Evolutionary conservation across 2,888 invertebrate species (phyloP).

Genomic region (Cremastobaeus sp.): DNA sequence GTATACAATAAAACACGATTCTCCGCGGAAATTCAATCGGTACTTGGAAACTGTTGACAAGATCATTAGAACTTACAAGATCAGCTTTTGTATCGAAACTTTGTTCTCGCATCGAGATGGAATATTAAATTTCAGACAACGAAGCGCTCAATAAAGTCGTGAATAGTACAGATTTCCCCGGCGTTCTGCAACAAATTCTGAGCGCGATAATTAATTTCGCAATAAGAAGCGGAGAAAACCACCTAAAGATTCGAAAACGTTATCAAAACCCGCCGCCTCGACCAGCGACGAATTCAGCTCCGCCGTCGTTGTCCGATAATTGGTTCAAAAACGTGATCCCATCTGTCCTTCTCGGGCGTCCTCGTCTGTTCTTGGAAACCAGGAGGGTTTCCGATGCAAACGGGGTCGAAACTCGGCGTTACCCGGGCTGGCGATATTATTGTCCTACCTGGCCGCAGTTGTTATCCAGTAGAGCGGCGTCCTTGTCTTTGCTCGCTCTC

Average conservation of each 20-base stretch:
- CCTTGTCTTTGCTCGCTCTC: conserved; percentile 6
- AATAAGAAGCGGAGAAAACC: neutral
- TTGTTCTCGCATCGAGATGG: conserved; percentile 13
- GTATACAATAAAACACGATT: neutral
- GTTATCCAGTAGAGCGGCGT: conserved; percentile 39
- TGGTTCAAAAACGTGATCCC: conserved; percentile 65
- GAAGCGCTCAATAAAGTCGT: conserved; percentile 6
- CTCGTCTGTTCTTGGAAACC: conserved; percentile 68
- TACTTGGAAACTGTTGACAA: neutral
- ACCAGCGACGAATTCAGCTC: conserved; percentile 39
- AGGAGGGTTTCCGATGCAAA: conserved; percentile 66
- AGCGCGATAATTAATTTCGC: conserved; percentile 18
- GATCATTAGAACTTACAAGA: conserved; percentile 10
- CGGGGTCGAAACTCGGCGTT: conserved; percentile 67
- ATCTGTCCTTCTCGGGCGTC: conserved; percentile 63
- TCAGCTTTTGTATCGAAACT: conserved; percentile 8
- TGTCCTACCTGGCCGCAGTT: conserved; percentile 64
- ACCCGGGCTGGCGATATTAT: conserved; percentile 65
- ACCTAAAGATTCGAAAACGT: neutral
- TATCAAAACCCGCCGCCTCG: conserved; percentile 9
- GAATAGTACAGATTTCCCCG: too few species aligned
- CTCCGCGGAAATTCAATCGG: neutral
- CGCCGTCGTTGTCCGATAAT: conserved; percentile 59
- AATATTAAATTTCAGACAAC: conserved; percentile 43
- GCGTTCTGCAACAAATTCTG: too few species aligned